Evolutionary conservation across 2,113 vertebrate genomes (phyloP).

Genomic region (Mirounga angustirostris): DNA sequence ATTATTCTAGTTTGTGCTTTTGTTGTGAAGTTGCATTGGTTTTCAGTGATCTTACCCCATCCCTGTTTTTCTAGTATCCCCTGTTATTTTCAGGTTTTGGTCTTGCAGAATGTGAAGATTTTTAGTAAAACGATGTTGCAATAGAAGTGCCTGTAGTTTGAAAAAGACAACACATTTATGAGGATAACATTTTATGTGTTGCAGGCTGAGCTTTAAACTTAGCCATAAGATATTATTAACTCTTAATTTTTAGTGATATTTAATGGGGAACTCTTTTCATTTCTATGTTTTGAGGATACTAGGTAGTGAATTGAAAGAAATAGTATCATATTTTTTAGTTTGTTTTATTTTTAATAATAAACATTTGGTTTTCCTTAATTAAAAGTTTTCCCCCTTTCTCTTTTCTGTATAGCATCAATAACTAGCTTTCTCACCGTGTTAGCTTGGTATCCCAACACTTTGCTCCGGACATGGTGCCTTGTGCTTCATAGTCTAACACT

Average conservation of each 20-base stretch:
- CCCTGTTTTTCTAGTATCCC: not conserved
- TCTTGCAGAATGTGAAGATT: not conserved
- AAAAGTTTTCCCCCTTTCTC: not conserved
- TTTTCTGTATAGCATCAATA: slow-evolving; percentile 93
- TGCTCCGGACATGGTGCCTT: slow-evolving; percentile 98
- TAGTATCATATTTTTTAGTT: not conserved
- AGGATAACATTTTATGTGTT: not conserved
- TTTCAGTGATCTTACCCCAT: not conserved
- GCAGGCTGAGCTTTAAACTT: not conserved
- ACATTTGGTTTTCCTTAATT: not conserved
- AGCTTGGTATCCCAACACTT: slow-evolving; percentile 98
- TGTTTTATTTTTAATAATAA: not conserved
- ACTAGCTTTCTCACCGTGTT: slow-evolving; percentile 97
- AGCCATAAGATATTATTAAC: not conserved
- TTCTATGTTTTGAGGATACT: slow-evolving; percentile 8
- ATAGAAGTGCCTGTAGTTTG: not conserved
- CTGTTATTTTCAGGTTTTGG: not conserved
- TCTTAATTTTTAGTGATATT: not conserved
- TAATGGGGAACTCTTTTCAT: not conserved
- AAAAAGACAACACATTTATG: not conserved
- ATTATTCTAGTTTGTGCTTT: not conserved
- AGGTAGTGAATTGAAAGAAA: not conserved
- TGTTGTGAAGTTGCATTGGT: not conserved
- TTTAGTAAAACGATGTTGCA: not conserved
- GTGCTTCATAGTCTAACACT: slow-evolving; percentile 98